Base-by-base conservation (phyloP, 1,140 invertebrate species). In the Calephelis nemesis region DNA sequence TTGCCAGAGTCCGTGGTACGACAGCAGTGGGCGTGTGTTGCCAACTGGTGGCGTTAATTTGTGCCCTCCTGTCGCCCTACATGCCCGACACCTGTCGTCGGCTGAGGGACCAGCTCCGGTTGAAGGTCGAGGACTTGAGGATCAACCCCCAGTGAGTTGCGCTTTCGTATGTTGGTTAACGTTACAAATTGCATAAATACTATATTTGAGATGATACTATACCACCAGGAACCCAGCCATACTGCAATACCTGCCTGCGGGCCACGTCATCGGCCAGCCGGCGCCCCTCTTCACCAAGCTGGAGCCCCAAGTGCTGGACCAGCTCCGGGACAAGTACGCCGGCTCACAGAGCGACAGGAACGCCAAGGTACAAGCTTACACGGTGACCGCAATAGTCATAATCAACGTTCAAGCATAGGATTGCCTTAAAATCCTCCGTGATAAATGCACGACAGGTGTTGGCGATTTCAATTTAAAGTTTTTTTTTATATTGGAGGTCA, bases 241-340 rank as follows among this genome's bases (percentile, higher is more conserved):
- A 62, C 88, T 94, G 0, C 93, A 94, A 47, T 93, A 96, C 63
- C 89, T 99, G 1, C 92, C 94, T 11, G 47, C 94, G 11, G 98
- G 97, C n/a, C 98, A 99, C 84, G 94, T 95, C 81, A 96, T 99
- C 78, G 97, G 97, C 62, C 97, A 97, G 77, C 97, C 97, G 4
- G 93, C 93, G 62, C 97, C 98, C 0, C 83, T 99, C 0, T 99
- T 99, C 88, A 93, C 94, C 39, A 99, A 98, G 90, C 95, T 99
- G 63, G 98, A 98, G 77, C 90, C 93, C 42, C 84, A 93, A 1
- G 82, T 93, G 60, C 93, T 98, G 4, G 95, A 96, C 65, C 93
- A 94, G 62, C 91, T 98, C 10, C 96, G 97, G 76, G 92, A 93
- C 45, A 95, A 95, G 80, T 99, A 97, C 92, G 95, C 94, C 5